Evolutionary conservation across 2,113 vertebrate genomes (phyloP), one percentile per base, ranked within the genome.

Genomic region (Ammodytes marinus): DNA sequence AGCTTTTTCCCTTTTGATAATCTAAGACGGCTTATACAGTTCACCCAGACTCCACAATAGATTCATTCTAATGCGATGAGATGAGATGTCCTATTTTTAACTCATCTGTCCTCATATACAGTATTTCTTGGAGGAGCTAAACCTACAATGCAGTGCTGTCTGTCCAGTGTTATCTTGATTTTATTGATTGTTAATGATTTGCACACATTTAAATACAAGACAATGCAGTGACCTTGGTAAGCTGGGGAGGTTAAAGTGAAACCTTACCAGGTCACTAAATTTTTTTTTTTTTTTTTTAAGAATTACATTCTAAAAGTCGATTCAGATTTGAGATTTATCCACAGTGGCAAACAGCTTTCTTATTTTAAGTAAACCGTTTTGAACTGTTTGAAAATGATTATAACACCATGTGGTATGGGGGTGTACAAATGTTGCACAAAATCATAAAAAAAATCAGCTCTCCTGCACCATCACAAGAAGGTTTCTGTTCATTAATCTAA

Each of bases 1-100:
- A 52, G 17, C 14, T 12, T 53, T 72, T 74, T 54, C 14, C 46
- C 40, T 17, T 64, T 69, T 63, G 54, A 68, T 74, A 8, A 53
- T 52, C 63, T 53, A 58, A 43, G 19, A 17, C 59, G n/a, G 39
- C 10, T 49, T n/a, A 40, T 46, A n/a, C 54, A 37, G 27, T 46
- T 15, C 5, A 47, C 39, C 14, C 11, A 77, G 53, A 69, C 77
- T 40, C 67, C 35, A 3, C 11, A 80, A 58, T 61, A 77, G 52
- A n/a, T 71, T 77, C 46, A 61, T 63, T 63, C 63, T 73, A 60
- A 60, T 40, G 27, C n/a, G 45, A 69, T n/a, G n/a, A n/a, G 0
- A 37, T 61, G 46, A 52, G 17, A 59, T 60, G 42, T 35, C 58
- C 70, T 39, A 50, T 59, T 75, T 69, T 52, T 13, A 42, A 45